These are phyloP conservation scores for Chorisops tibialis DNA, from an alignment of 2,888 invertebrate genomes.

Conservation along the genomic window DNA sequence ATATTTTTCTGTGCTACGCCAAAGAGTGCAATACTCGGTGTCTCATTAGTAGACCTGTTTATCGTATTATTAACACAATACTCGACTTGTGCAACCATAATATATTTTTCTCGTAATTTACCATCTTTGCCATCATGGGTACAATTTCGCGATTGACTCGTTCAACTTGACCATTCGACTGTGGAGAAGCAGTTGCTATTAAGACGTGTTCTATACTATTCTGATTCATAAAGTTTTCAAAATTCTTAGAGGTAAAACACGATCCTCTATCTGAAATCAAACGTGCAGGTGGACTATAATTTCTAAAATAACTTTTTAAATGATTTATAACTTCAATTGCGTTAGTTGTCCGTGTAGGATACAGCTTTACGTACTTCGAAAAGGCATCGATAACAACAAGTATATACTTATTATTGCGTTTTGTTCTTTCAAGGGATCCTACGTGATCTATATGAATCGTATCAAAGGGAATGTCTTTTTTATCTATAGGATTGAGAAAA, in stretches of 20 bases:
- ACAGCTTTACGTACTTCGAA: slow-evolving; percentile 43
- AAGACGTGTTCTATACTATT: slow-evolving; percentile 30
- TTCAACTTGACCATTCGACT: slow-evolving; percentile 33
- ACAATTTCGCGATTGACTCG: slow-evolving; percentile 33
- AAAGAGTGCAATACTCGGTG: slow-evolving; percentile 39
- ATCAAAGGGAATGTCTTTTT: slow-evolving; percentile 45
- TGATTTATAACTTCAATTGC: slow-evolving; percentile 38
- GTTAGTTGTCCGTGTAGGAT: slow-evolving; percentile 40
- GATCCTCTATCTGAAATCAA: slow-evolving; percentile 47
- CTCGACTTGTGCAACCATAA: slow-evolving; percentile 33
- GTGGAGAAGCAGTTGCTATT: slow-evolving; percentile 17
- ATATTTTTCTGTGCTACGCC: slow-evolving; percentile 38
- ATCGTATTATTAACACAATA: slow-evolving; percentile 39
- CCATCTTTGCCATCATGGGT: slow-evolving; percentile 30
- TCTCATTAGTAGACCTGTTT: slow-evolving; percentile 38
- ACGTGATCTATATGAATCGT: slow-evolving; percentile 50
- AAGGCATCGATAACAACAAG: slow-evolving; percentile 45
- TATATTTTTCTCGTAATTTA: slow-evolving; percentile 25
- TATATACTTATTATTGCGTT: slow-evolving; percentile 41
- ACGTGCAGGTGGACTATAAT: slow-evolving; percentile 36
- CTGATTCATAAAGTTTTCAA: slow-evolving; percentile 39
- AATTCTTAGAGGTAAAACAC: slow-evolving; percentile 43
- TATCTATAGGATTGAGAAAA: slow-evolving; percentile 45
- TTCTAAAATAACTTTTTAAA: slow-evolving; percentile 35
- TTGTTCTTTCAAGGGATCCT: slow-evolving; percentile 45